Evolutionary conservation across 2,113 vertebrate species (phyloP), one percentile per base, ranked within the genome.

Genomic region (Lanius collurio): DNA sequence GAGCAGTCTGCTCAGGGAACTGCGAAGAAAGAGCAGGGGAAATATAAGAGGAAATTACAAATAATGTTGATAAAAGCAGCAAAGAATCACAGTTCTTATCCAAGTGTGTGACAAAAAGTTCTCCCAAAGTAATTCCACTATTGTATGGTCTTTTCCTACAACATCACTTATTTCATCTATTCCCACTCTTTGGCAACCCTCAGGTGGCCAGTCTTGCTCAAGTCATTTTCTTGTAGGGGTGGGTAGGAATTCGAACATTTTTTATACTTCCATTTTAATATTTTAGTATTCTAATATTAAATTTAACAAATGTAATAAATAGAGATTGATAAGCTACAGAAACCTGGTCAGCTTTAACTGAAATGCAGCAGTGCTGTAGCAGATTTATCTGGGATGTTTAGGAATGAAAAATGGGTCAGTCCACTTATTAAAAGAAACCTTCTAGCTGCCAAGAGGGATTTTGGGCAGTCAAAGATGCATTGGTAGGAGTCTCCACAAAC

Each of bases 401-500:
- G 59, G 50, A 93, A 50, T 37, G 7, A 90, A 83, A 89, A 92
- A 63, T 71, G 37, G 28, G 68, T 75, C 88, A 75, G 39, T n/a
- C n/a, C 56, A 55, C 50, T 79, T 69, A 81, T 41, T 80, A 85
- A 86, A 52, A 87, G 57, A 87, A 92, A 39, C 26, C 10, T 82
- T 47, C 60, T 10, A 41, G 18, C 50, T 86, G 82, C 90, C 65
- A 93, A 82, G 30, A 77, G 85, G 82, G 76, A 49, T 71, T 89
- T 52, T 1, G 26, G 86, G 69, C 73, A 90, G 71, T 64, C 87
- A 81, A 85, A 50, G 31, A 74, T 37, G 83, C 83, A 16, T 5
- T 64, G 75, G 68, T 53, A 93, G 75, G 68, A 64, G 47, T 57
- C 83, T 95, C 70, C 83, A 83, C 59, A 77, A 95, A 88, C 68